Evolutionary conservation across 37 sponge, comb jelly and placozoan genomes (phyloP).

Genomic region (Haliclona indistincta): DNA sequence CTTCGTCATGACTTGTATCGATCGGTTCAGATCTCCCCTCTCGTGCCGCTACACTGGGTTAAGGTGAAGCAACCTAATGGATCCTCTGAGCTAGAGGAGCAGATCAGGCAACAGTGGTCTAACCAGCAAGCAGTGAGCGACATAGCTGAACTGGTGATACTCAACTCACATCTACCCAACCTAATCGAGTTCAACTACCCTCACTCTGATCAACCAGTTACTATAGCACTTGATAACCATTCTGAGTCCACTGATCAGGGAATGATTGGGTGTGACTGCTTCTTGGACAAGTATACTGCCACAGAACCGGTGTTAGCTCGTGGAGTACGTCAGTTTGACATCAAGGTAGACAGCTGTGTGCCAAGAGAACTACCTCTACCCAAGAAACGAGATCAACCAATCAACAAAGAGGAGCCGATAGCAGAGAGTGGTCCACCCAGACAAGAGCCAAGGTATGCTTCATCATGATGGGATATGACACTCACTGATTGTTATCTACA

Average conservation of each 20-base stretch:
- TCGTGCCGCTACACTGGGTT: slow-evolving; percentile 1
- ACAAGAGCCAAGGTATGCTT: too few species aligned
- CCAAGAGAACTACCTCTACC: slow-evolving; percentile 4
- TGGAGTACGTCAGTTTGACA: not conserved
- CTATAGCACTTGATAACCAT: not conserved
- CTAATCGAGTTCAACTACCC: not conserved
- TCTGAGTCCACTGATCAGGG: not conserved
- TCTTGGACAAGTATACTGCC: not conserved
- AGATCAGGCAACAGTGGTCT: not conserved
- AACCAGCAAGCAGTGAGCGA: not conserved
- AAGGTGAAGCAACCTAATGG: slow-evolving; percentile 10
- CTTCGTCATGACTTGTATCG: not conserved
- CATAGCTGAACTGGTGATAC: not conserved
- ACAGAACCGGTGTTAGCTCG: not conserved
- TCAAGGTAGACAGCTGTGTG: not conserved
- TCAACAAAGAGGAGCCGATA: too few species aligned
- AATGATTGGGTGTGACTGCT: not conserved
- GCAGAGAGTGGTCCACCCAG: too few species aligned
- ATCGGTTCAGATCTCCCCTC: not conserved
- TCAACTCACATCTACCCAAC: not conserved
- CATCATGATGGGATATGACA: too few species aligned
- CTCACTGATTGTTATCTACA: too few species aligned
- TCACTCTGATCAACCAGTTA: not conserved
- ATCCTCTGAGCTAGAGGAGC: not conserved
- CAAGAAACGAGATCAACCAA: not conserved